These are phyloP conservation scores for Trichoplax adhaerens DNA, from an alignment of 37 sponge, comb jelly and placozoan genomes.

Conservation along the genomic window DNA sequence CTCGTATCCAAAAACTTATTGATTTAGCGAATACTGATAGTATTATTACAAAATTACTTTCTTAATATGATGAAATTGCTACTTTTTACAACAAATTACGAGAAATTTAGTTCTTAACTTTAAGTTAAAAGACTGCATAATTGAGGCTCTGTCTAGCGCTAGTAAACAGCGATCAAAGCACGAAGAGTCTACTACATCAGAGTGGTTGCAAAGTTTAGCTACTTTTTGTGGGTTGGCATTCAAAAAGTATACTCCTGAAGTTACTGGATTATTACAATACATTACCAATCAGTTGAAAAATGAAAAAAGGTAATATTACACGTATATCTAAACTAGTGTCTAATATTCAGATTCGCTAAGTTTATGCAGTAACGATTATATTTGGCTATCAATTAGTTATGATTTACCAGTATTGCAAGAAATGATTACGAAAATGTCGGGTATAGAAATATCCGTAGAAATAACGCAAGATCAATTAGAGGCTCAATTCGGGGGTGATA, in stretches of 20 bases:
- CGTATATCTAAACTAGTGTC: not conserved
- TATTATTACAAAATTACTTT: not conserved
- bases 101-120: not conserved
- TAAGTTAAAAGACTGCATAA: constrained; percentile 59
- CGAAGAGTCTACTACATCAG: constrained; percentile 83
- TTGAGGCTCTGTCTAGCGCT: constrained; percentile 89
- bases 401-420: constrained; percentile 90
- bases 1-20: constrained; percentile 49
- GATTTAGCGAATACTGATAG: constrained; percentile 1
- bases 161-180: constrained; percentile 81
- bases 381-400: constrained; percentile 28
- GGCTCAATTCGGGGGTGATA: constrained; percentile 79
- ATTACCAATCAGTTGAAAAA: constrained; percentile 92
- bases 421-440: constrained; percentile 88
- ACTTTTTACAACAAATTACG: not conserved
- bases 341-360: not conserved
- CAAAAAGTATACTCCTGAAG: constrained; percentile 84
- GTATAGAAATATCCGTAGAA: constrained; percentile 79
- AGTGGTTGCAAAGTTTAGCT: constrained; percentile 90
- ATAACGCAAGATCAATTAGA: constrained; percentile 74
- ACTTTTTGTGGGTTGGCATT: constrained; percentile 76
- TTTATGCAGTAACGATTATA: not conserved
- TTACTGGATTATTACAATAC: constrained; percentile 82
- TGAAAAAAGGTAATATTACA: constrained; percentile 60
- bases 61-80: not conserved